A percentile compares a stretch with the other conserved stretches of the same genome.
These are phyloP conservation scores for Engraulis encrasicolus DNA, from an alignment of 2,113 vertebrate genomes.

Conservation along the genomic window DNA sequence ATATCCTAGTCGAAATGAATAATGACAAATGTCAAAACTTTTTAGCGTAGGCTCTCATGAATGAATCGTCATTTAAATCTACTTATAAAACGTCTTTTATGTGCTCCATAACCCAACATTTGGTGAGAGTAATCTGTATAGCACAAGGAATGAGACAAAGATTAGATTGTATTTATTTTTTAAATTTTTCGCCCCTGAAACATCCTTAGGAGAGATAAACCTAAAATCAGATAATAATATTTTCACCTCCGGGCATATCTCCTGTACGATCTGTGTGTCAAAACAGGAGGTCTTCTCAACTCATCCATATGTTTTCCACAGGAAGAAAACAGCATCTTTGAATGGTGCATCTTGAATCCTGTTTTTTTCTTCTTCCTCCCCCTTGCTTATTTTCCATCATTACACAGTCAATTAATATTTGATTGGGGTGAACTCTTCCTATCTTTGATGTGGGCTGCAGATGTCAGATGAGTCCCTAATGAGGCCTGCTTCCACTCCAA, in stretches of 20 bases:
- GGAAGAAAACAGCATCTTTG: not conserved
- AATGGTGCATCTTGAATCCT: not conserved
- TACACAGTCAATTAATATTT: conserved; percentile 23
- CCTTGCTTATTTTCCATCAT: conserved; percentile 16
- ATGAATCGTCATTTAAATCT: no score
- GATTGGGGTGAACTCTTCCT: conserved; percentile 18
- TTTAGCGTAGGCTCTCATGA: no score
- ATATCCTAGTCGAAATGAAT: no score
- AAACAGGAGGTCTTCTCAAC: not conserved
- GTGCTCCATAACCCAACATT: no score
- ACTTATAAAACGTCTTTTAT: no score
- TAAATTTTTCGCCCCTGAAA: no score
- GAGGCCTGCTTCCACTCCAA: conserved; percentile 1
- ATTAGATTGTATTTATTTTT: no score
- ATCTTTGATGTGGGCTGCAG: conserved; percentile 18
- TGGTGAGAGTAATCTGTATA: no score
- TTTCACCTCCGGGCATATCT: not conserved
- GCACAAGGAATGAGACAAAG: no score
- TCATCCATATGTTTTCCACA: conserved; percentile 2
- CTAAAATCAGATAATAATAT: not conserved
- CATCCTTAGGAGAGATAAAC: no score
- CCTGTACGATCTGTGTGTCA: not conserved
- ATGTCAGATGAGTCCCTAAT: conserved; percentile 12
- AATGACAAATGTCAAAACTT: no score
- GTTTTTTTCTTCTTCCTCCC: no score